phyloP scores from a whole-genome alignment of 1,140 invertebrate genomes.

The Sweltsa coloradensis region DNA sequence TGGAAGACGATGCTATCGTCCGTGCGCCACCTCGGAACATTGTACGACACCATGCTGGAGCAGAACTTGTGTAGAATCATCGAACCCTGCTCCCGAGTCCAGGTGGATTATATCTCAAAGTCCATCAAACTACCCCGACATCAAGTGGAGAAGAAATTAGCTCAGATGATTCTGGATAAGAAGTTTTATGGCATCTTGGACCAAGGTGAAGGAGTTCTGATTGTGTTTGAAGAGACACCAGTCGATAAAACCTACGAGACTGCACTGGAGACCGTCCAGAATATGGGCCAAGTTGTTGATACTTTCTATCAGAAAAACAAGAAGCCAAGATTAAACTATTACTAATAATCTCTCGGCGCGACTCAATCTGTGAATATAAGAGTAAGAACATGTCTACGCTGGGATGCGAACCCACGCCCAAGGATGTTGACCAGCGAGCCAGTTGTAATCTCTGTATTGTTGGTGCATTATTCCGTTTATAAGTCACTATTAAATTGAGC shows the following conservation, averaged over 20 bases:
- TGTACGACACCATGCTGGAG: constrained; percentile 98
- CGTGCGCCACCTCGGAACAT: constrained; percentile 83
- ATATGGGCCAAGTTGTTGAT: constrained; percentile 98
- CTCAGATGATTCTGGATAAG: constrained; percentile 99
- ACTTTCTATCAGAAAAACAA: constrained; percentile 97
- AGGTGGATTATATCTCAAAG: constrained; percentile 71
- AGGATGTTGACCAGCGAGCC: no score
- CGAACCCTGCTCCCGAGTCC: constrained; percentile 92
- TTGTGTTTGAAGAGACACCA: constrained; percentile 92
- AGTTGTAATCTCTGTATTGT: no score
- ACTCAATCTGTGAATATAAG: no score
- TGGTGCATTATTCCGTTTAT: no score
- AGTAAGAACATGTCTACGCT: no score
- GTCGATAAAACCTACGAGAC: constrained; percentile 95
- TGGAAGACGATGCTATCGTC: constrained; percentile 94
- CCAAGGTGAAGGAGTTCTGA: constrained; percentile 92
- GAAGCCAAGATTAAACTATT: no score
- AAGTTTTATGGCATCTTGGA: constrained; percentile 95
- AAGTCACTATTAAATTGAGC: no score
- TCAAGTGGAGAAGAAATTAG: constrained; percentile 95
- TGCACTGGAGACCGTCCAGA: constrained; percentile 92
- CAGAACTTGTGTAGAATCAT: constrained; percentile 98
- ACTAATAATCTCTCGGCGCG: no score
- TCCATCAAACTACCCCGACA: constrained; percentile 79
- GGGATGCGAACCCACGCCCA: no score